Conservation (phyloP, 1,140 invertebrate species). For the Apis dorsata region DNA sequence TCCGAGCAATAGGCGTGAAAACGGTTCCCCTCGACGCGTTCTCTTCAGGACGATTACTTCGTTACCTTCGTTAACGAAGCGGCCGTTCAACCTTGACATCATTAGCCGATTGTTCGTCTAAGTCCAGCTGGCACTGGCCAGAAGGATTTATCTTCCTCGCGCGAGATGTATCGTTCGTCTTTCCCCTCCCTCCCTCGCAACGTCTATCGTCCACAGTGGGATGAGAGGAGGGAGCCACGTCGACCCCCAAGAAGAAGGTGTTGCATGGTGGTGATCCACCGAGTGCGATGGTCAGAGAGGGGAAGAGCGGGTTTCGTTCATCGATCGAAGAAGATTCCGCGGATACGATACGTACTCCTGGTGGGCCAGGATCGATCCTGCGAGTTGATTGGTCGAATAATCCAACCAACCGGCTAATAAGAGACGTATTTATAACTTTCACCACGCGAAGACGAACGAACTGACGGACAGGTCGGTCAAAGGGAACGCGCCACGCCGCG, state of each 20-base stretch:
- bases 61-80: constrained; percentile 60
- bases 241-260: neutral
- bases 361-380: constrained; percentile 24
- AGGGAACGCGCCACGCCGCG: constrained; percentile 51
- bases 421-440: constrained; percentile 67
- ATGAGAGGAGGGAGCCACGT: neutral
- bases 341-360: constrained; percentile 44
- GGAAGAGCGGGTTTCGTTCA: constrained; percentile 35
- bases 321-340: constrained; percentile 58
- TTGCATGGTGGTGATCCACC: neutral
- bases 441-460: constrained; percentile 52
- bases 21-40: neutral
- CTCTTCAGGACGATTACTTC: constrained; percentile 56
- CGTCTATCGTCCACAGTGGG: constrained; percentile 55
- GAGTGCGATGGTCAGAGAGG: constrained; percentile 26
- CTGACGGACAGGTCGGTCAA: constrained; percentile 53
- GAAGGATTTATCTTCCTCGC: constrained; percentile 59
- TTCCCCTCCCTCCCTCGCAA: constrained; percentile 15
- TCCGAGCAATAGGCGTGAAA: constrained; percentile 7
- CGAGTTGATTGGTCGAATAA: constrained; percentile 68
- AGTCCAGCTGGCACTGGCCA: constrained; percentile 45
- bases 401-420: constrained; percentile 63
- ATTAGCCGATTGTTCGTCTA: constrained; percentile 66
- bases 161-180: constrained; percentile 58
- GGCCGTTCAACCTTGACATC: constrained; percentile 64